Conservation (phyloP, 1,140 invertebrate genomes). For the Helicoverpa zea region DNA sequence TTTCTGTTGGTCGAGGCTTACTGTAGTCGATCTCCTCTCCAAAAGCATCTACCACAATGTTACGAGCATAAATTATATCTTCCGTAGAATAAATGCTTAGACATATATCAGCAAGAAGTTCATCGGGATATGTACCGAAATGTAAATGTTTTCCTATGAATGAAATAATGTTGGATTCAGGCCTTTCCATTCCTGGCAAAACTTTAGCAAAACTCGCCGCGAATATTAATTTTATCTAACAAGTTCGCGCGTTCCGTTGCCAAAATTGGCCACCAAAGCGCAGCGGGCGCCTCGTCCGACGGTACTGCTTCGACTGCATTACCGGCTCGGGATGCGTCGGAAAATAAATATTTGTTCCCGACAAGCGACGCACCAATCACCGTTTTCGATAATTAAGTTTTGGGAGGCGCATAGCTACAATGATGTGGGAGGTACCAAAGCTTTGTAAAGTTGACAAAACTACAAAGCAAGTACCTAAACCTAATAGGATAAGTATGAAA, state of each 20-base stretch:
- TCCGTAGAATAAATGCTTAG: not conserved
- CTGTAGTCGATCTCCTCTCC: not conserved
- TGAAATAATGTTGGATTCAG: not conserved
- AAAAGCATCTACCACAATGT: constrained; percentile 1
- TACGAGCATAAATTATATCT: not conserved
- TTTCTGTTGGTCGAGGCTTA: not conserved
- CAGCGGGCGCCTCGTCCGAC: not conserved
- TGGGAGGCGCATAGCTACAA: too few relatives aligned
- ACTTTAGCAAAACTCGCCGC: not conserved
- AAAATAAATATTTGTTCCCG: not conserved
- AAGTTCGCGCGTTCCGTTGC: not conserved
- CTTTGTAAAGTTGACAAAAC: too few relatives aligned
- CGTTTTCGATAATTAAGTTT: not conserved
- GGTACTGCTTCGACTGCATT: constrained; percentile 12
- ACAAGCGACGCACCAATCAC: not conserved
- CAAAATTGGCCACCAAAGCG: not conserved
- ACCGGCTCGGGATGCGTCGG: constrained; percentile 9
- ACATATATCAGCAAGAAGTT: not conserved
- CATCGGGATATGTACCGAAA: not conserved
- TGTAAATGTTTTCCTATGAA: not conserved
- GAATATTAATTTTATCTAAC: not conserved
- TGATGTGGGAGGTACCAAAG: too few relatives aligned
- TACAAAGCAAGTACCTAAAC: too few relatives aligned
- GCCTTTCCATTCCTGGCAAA: not conserved
- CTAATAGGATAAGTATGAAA: too few relatives aligned